Percentiles rank a stretch among this genome's conserved stretches.
phyloP scores from a whole-genome alignment of 2,888 invertebrate genomes.

The Aspidapion aeneum region DNA sequence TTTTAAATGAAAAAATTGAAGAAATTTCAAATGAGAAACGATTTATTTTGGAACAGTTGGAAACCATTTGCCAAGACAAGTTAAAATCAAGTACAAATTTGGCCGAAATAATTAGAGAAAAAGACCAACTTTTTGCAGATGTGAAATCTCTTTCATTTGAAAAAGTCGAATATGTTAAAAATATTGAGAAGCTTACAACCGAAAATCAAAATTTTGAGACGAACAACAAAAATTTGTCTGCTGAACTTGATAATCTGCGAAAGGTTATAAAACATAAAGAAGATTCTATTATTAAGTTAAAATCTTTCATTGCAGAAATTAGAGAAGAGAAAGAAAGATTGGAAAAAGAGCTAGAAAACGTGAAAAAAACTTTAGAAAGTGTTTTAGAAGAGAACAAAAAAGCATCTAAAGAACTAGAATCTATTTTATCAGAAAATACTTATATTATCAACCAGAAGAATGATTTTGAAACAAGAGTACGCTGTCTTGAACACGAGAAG shows the following conservation, averaged over 20 bases:
- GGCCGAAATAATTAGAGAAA: constrained; percentile 1
- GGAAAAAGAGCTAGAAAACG: background rate
- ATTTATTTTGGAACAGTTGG: constrained; percentile 23
- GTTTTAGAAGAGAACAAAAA: background rate
- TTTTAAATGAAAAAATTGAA: constrained; percentile 8
- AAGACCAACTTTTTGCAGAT: background rate
- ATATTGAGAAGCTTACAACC: background rate
- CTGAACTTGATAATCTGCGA: constrained; percentile 8
- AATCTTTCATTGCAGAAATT: background rate
- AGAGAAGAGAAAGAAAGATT: constrained; percentile 4
- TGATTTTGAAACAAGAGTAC: background rate
- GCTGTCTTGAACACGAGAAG: background rate
- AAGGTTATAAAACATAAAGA: background rate
- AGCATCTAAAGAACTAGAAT: constrained; percentile 2
- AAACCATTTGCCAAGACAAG: constrained; percentile 24
- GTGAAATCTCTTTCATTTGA: background rate
- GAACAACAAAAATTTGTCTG: constrained; percentile 1
- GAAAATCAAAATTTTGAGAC: background rate
- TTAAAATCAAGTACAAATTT: background rate
- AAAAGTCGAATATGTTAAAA: background rate
- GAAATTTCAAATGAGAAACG: constrained; percentile 18
- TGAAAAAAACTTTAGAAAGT: background rate
- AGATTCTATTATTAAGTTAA: background rate
- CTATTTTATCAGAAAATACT: background rate
- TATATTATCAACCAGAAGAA: background rate